These are phyloP conservation scores for Pagrus major DNA, from an alignment of 2,113 vertebrate genomes.

Conservation along the genomic window DNA sequence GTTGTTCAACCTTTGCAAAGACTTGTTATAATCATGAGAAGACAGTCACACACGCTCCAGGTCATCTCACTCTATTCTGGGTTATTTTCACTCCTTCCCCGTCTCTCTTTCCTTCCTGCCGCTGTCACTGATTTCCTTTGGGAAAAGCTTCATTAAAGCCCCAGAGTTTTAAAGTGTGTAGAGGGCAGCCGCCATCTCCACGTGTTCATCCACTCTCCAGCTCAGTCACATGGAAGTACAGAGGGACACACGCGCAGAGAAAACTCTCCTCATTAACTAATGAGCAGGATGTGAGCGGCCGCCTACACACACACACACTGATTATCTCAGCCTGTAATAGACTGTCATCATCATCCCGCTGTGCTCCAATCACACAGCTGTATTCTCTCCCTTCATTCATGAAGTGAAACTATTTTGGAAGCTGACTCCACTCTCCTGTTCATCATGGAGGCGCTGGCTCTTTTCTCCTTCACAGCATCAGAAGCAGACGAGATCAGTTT, in stretches of 20 bases:
- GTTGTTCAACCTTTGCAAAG: conserved; percentile 3
- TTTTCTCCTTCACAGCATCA: conserved; percentile 89
- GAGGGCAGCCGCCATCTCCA: conserved; percentile 34
- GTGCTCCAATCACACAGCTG: conserved; percentile 40
- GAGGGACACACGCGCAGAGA: conserved; percentile 48
- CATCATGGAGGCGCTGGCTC: conserved; percentile 91
- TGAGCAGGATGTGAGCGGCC: conserved; percentile 58
- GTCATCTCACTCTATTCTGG: conserved; percentile 12
- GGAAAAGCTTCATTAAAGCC: conserved; percentile 36
- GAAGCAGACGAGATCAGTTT: conserved; percentile 92
- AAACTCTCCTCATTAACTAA: conserved; percentile 76
- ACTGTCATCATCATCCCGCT: conserved; percentile 21
- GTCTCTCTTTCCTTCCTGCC: background rate
- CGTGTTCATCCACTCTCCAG: conserved; percentile 49
- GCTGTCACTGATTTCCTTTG: conserved; percentile 45
- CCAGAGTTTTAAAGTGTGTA: conserved; percentile 28
- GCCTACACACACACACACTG: conserved; percentile 5
- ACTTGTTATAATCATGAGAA: background rate
- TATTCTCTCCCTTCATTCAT: conserved; percentile 45
- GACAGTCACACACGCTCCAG: background rate
- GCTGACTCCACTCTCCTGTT: conserved; percentile 3
- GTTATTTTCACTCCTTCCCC: conserved; percentile 23
- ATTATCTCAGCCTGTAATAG: conserved; percentile 48
- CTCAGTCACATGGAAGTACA: conserved; percentile 62
- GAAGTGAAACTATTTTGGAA: conserved; percentile 35